Evolutionary conservation across 2,888 invertebrate genomes (phyloP).

Genomic region (Pristionchus exspectatus): DNA sequence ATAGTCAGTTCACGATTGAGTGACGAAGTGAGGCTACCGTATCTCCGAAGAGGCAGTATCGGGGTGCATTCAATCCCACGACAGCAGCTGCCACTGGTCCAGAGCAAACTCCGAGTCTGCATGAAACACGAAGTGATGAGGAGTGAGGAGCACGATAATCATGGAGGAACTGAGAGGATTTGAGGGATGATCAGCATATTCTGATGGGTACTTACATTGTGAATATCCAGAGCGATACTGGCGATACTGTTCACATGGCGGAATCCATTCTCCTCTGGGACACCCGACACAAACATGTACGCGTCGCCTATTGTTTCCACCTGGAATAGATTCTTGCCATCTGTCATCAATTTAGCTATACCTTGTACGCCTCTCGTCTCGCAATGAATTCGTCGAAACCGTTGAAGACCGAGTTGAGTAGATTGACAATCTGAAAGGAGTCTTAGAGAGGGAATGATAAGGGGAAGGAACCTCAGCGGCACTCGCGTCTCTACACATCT

Average conservation of each 20-base stretch:
- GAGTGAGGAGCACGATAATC: constrained; percentile 72
- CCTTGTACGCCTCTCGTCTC: constrained; percentile 71
- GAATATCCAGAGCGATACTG: constrained; percentile 73
- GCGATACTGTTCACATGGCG: constrained; percentile 73
- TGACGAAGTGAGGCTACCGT: constrained; percentile 61
- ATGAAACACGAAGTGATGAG: constrained; percentile 59
- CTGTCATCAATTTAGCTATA: neutral
- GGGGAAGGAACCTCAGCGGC: constrained; percentile 69
- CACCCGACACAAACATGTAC: constrained; percentile 76
- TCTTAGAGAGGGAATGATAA: neutral
- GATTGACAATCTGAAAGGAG: constrained; percentile 62
- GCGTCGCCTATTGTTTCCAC: constrained; percentile 77
- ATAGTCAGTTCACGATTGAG: neutral
- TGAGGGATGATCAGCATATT: constrained; percentile 50
- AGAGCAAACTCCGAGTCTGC: constrained; percentile 74
- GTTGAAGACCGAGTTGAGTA: constrained; percentile 75
- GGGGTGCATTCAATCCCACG: constrained; percentile 77
- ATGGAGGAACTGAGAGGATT: constrained; percentile 65
- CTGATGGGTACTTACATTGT: constrained; percentile 61
- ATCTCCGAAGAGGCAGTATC: constrained; percentile 78
- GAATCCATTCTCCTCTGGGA: constrained; percentile 76
- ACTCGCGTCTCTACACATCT: constrained; percentile 71
- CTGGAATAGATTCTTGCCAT: constrained; percentile 56
- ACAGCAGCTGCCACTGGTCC: constrained; percentile 77
- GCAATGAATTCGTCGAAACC: constrained; percentile 77